Percentiles rank a stretch among this genome's conserved stretches.
Conservation (phyloP, 2,797 vertebrate species). For the Aphelocoma californica region DNA sequence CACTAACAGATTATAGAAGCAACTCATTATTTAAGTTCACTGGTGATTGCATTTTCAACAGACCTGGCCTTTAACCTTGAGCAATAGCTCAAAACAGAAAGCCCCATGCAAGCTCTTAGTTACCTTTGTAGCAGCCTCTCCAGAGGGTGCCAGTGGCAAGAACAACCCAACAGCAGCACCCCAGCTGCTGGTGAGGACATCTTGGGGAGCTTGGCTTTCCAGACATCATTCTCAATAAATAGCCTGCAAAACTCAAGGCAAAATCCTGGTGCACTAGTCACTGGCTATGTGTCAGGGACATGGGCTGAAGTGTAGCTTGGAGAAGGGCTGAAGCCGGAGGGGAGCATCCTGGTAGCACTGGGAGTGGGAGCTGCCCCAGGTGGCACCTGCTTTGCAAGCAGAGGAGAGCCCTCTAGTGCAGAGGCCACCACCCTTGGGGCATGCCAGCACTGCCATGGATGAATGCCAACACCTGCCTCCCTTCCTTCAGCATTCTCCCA, state of each 20-base stretch:
- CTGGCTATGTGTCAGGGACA: rapidly evolving
- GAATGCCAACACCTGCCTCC: neutral
- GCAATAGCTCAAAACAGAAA: neutral
- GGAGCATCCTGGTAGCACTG: neutral
- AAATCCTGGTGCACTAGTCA: neutral
- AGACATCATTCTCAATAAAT: neutral
- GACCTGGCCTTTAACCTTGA: neutral
- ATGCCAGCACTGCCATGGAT: rapidly evolving
- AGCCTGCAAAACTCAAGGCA: neutral
- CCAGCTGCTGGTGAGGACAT: neutral
- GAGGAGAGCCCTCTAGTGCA: neutral
- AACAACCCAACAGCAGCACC: neutral
- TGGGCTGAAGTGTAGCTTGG: neutral
- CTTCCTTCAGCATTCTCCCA: neutral
- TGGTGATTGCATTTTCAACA: neutral
- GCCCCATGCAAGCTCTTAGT: neutral
- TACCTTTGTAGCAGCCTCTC: neutral
- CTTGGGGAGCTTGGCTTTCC: neutral
- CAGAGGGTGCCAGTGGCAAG: neutral
- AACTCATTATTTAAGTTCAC: neutral
- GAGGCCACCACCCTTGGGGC: rapidly evolving
- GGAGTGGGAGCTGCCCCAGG: neutral
- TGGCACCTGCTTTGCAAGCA: neutral
- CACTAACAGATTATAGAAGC: neutral
- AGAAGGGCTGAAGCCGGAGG: neutral